A percentile compares a stretch with the other conserved stretches of the same genome.
Evolutionary conservation across 2,113 vertebrate genomes (phyloP).

Genomic region (Crotalus tigris): DNA sequence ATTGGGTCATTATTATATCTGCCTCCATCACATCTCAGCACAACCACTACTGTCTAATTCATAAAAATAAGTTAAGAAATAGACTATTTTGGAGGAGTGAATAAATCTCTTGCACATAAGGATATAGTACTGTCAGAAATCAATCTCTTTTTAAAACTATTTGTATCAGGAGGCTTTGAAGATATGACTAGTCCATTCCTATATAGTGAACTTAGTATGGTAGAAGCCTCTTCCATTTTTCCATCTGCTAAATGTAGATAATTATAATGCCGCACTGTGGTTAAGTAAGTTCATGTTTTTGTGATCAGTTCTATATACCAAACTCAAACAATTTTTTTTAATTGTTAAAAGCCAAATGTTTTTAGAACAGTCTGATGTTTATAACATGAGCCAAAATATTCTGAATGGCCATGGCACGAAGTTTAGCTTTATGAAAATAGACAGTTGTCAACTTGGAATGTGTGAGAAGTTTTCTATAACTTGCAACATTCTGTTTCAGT

Average conservation of each 20-base stretch:
- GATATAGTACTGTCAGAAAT: neutral
- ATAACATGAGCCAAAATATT: conserved; percentile 24
- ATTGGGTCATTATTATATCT: neutral
- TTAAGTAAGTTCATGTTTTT: conserved; percentile 38
- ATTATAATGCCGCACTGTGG: neutral
- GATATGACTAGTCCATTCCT: too few relatives aligned
- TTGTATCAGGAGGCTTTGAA: too few relatives aligned
- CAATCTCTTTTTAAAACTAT: too few relatives aligned
- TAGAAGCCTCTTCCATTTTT: neutral
- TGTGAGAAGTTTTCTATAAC: conserved; percentile 23
- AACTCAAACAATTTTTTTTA: neutral
- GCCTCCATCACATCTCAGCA: neutral
- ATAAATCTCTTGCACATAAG: neutral
- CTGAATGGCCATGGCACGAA: conserved; percentile 40
- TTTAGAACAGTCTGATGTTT: conserved; percentile 39
- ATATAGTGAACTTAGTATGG: neutral
- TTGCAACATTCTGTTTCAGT: neutral
- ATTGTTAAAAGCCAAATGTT: conserved; percentile 49
- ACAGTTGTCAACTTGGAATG: conserved; percentile 59
- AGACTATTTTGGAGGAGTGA: too few relatives aligned
- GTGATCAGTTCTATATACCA: conserved; percentile 28
- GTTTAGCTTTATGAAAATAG: conserved; percentile 56
- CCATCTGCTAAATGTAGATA: neutral
- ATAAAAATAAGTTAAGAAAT: too few relatives aligned
- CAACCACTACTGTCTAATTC: neutral